Evolutionary conservation across 1,140 invertebrate species (phyloP).

Genomic region (Drosophila tsacasi): DNA sequence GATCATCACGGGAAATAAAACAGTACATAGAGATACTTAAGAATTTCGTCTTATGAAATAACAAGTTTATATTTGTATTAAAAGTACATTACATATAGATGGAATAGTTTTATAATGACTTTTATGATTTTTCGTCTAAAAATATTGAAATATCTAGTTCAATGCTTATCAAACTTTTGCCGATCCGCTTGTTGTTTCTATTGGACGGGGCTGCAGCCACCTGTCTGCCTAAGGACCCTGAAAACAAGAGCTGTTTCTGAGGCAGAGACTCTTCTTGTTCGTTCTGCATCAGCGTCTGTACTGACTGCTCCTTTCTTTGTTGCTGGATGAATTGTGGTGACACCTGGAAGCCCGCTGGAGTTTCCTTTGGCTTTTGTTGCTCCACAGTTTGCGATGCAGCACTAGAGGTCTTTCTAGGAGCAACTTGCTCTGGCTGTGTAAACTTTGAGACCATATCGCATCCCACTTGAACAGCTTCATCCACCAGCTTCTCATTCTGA

Average conservation of each 20-base stretch:
- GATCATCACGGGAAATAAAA: slow-evolving; percentile 2
- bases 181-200: not conserved
- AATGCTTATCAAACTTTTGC: not conserved
- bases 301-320: not conserved
- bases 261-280: not conserved
- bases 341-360: not conserved
- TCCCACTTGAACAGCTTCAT: not conserved
- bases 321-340: not conserved
- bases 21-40: not conserved
- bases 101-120: not conserved
- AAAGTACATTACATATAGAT: not conserved
- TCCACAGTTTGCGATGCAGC: not conserved
- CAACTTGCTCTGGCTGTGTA: not conserved
- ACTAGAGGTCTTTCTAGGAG: not conserved
- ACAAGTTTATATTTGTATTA: not conserved
- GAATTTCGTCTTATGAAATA: not conserved
- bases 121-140: not conserved
- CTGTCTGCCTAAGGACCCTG: not conserved
- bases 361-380: not conserved
- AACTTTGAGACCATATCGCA: not conserved
- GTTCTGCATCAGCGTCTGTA: too few relatives aligned
- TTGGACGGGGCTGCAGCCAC: not conserved
- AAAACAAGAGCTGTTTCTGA: not conserved
- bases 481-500: not conserved
- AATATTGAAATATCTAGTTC: not conserved